Evolutionary conservation across 2,113 vertebrate genomes (phyloP), one percentile per base, ranked within the genome.

Genomic region (Falco punctatus): DNA sequence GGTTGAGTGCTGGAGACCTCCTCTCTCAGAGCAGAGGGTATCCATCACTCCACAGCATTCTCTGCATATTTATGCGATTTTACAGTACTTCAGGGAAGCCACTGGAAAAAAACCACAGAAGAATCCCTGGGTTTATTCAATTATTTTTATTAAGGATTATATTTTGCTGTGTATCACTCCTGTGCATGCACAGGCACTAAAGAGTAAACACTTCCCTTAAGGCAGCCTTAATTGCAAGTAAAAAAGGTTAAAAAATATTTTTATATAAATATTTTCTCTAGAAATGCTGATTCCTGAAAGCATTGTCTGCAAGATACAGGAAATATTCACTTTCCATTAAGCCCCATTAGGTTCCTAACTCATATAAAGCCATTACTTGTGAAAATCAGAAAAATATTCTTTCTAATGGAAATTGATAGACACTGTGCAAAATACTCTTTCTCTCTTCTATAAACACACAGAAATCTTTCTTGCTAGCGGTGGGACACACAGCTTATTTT

Each of bases 1-100:
- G 15, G 4, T 4, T 51, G 66, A 21, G 10, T 46, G 16, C 18
- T 82, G 40, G 30, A n/a, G 13, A 12, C 1, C 1, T 0, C 3
- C 2, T 38, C 15, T 46, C 30, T 23, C 13, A 71, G 15, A 55
- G 7, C 58, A 83, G 28, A 80, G 10, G 11, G 38, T 81, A 42
- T 28, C 33, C 13, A 52, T 72, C 38, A 66, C 15, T 55, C 22
- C n/a, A 69, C 11, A 81, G 5, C 5, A 13, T 61, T 20, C 4
- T 20, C 17, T 57, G 10, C 0, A 3, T 46, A 33, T 44, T 52
- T 70, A 32, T 26, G 4, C 52, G 35, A 57, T 78, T 92, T 74
- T 62, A 26, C 14, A 13, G 5, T 18, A 10, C 9, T 69, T 28
- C 28, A 27, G 46, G 22, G 18, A 72, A 73, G 30, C 4, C 46